Evolutionary conservation across 2,888 invertebrate species (phyloP).

Genomic region (Drosophila mettleri): DNA sequence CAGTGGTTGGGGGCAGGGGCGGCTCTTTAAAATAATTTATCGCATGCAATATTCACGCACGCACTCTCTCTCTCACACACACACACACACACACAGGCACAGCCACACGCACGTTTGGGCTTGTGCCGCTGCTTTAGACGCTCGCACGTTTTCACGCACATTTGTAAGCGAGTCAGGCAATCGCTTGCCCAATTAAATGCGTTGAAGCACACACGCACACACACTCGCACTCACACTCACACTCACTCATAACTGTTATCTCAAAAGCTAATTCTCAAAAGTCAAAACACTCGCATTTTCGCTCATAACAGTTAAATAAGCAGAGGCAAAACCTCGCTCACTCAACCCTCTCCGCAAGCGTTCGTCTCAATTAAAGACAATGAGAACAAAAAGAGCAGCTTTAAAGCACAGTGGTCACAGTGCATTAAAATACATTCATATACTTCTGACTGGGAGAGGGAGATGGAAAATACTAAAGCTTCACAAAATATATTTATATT

Average conservation of each 20-base stretch:
- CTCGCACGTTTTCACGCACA: constrained; percentile 46
- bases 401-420: constrained; percentile 13
- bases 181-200: constrained; percentile 78
- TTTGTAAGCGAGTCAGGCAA: constrained; percentile 79
- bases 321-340: constrained; percentile 14
- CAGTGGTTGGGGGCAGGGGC: not conserved
- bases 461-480: not conserved
- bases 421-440: constrained; percentile 1
- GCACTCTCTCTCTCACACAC: constrained; percentile 20
- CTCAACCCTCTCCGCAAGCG: constrained; percentile 1
- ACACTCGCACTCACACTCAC: constrained; percentile 24
- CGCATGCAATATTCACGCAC: constrained; percentile 67
- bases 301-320: constrained; percentile 54
- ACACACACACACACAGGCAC: constrained; percentile 26
- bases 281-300: constrained; percentile 74
- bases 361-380: constrained; percentile 41
- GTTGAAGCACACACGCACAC: constrained; percentile 59
- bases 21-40: constrained; percentile 77
- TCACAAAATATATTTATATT: not conserved
- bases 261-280: constrained; percentile 74
- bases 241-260: constrained; percentile 61
- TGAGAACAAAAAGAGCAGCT: not conserved
- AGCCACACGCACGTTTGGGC: constrained; percentile 18
- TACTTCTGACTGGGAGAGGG: not conserved
- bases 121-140: constrained; percentile 19